phyloP scores from a whole-genome alignment of 2,797 vertebrate species.

The Moxostoma hubbsi region DNA sequence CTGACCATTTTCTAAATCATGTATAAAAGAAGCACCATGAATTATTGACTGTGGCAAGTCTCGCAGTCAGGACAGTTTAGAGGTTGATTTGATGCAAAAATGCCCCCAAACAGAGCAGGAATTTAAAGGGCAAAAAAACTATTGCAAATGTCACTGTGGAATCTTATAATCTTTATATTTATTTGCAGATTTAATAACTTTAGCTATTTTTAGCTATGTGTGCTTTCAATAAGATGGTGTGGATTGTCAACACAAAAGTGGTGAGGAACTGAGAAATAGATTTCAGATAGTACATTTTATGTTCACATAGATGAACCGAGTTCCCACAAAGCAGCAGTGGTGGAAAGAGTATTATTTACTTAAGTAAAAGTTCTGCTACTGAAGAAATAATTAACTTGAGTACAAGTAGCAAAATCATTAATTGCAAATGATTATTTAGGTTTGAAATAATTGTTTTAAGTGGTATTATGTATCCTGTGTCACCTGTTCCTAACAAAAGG shows the following conservation, averaged over 20 bases:
- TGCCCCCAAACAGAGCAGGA: conserved; percentile 13
- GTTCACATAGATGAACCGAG: conserved; percentile 17
- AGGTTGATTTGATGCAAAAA: conserved; percentile 37
- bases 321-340: neutral
- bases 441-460: too few relatives aligned
- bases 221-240: conserved; percentile 60
- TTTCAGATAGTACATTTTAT: conserved; percentile 56
- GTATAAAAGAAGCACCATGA: conserved; percentile 58
- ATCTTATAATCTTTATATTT: conserved; percentile 62
- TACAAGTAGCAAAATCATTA: too few relatives aligned
- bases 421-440: too few relatives aligned
- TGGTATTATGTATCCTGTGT: too few relatives aligned
- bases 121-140: conserved; percentile 1
- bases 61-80: conserved; percentile 40
- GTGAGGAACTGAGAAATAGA: conserved; percentile 60
- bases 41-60: conserved; percentile 58
- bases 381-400: too few relatives aligned
- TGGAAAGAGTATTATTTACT: too few relatives aligned
- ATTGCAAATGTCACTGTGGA: neutral
- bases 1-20: conserved; percentile 56
- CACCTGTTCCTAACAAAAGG: too few relatives aligned
- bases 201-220: conserved; percentile 58
- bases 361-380: too few relatives aligned
- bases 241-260: conserved; percentile 65
- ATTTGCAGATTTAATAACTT: conserved; percentile 61